Conservation (phyloP, 2,797 vertebrate species). For the Gallinago solitaria region DNA sequence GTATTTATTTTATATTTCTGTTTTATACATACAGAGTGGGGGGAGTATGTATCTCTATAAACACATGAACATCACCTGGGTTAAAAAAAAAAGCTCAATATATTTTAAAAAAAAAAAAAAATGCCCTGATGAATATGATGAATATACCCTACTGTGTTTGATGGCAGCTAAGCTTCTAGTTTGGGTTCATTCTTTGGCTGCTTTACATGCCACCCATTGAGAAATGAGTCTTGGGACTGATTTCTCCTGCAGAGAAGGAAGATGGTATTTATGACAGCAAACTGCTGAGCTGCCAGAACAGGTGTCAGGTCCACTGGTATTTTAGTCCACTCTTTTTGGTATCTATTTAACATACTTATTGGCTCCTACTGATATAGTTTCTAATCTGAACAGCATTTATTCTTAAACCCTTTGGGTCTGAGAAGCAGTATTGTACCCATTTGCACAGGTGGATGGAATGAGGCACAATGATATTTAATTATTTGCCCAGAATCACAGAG, state of each 20-base stretch:
- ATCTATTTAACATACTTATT: background rate
- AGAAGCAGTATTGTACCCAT: background rate
- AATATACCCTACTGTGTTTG: background rate
- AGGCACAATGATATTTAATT: background rate
- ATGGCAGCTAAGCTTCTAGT: background rate
- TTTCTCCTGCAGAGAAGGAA: background rate
- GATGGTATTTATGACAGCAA: background rate
- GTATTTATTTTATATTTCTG: conserved; percentile 40
- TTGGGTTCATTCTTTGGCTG: background rate
- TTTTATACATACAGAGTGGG: background rate
- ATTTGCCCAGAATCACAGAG: background rate
- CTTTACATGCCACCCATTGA: background rate
- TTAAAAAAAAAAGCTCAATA: background rate
- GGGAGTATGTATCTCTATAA: background rate
- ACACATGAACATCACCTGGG: background rate
- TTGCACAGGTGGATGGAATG: background rate
- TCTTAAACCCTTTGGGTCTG: background rate
- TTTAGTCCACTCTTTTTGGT: background rate
- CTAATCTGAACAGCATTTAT: background rate
- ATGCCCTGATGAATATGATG: background rate
- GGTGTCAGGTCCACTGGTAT: background rate
- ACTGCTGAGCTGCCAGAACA: background rate
- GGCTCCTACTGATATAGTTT: background rate
- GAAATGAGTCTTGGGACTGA: background rate
- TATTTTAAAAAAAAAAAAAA: background rate